Evolutionary conservation across 2,888 invertebrate genomes (phyloP), one percentile per base, ranked within the genome.

Genomic region (Tromatobia lineatoria): DNA sequence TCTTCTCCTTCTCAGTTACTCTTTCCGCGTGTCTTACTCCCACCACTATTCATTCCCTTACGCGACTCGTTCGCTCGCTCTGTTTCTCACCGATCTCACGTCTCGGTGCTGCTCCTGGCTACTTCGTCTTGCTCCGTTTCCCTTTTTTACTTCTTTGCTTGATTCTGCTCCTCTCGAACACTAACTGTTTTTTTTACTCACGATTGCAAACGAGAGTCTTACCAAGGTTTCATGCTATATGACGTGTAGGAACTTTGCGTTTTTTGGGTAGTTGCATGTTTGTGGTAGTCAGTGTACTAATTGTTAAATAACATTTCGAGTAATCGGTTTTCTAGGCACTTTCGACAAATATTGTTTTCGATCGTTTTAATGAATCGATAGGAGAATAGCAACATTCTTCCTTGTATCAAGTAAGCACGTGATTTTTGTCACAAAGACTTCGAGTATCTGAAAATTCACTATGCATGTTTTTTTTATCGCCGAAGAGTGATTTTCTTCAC

Each of bases 41-140:
- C 57, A 57, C 57, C 25, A 25, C 25, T 13, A 54, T 57, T 57
- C 13, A 25, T 59, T 76, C 38, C 74, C 57, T 67, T 34, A 42
- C 73, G 38, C 73, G 38, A 57, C 76, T 80, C 69, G 64, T 67
- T 78, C 74, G 64, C 67, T 78, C 74, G 78, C 78, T 81, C 81
- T 66, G 84, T 79, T 83, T 85, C 81, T 79, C 85, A 80, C 79
- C 82, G 85, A 79, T 85, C 85, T 79, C 86, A 82, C 76, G 79
- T 84, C 82, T 69, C 82, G 77, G 64, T 73, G 81, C 74, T 69
- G 76, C 81, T 74, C 50, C 66, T 47, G 70, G 47, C 52, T 66
- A 71, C 61, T 71, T 80, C 83, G 80, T 83, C 83, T 80, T 80
- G 83, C 80, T 81, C 76, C 64, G 81, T 78, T 78, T 81, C 82